Base-by-base conservation (phyloP, 2,888 invertebrate species). In the Pterobdella sp. region DNA sequence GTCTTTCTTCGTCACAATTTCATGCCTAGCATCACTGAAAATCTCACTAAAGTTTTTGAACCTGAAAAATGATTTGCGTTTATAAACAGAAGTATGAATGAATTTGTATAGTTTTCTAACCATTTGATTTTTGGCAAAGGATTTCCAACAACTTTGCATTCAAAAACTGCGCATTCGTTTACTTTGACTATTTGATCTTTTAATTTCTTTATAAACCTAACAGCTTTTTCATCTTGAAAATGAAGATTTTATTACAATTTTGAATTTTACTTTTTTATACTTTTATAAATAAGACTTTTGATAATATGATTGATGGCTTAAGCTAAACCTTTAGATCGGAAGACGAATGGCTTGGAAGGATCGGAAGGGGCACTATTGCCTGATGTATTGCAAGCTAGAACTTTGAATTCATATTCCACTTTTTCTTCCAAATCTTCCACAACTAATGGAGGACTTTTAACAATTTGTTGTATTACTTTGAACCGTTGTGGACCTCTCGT, bases 281-380 rank as follows among this genome's bases (percentile, higher is more conserved):
- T 14, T 29, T 22, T 22, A 64, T 18, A 49, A 49, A 49, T 49
- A 49, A 49, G 14, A 18, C n/a, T 18, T 49, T 49, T 18, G 14
- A n/a, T n/a, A 49, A 14, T n/a, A 49, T 49, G 29, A 14, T 64
- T n/a, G 10, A 64, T 10, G 29, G 29, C n/a, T n/a, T 14, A 29
- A 63, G 7, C 14, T 29, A 63, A 63, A 71, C 71, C 71, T 71
- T 71, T 52, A 1, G 71, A 63, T 1, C n/a, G 60, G 63, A 34
- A 60, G 52, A 29, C 32, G 52, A 79, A 76, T 4, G 79, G 76
- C 71, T 80, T 79, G 34, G 78, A 77, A 10, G 78, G 75, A 72
- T 80, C 92, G 66, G 93, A 93, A 0, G 95, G 91, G 77, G 92
- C 92, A 68, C 96, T 93, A 0, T 91, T 91, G 0, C 97, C 97